Percentiles rank a stretch among this genome's conserved stretches.
These are phyloP conservation scores for Platalea minor DNA, from an alignment of 2,797 vertebrate genomes.

Conservation along the genomic window DNA sequence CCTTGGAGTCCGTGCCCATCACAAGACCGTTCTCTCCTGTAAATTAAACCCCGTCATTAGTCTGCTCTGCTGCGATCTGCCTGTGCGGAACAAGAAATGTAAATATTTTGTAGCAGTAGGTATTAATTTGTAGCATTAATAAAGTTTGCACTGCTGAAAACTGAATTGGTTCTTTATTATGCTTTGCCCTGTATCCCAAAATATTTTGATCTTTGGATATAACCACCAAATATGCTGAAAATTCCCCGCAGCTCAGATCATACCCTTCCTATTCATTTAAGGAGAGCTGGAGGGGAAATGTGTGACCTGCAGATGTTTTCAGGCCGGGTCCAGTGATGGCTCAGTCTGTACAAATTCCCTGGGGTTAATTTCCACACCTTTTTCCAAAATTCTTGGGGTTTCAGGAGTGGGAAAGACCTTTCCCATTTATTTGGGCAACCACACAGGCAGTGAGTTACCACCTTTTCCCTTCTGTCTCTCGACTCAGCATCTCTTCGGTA, in stretches of 20 bases:
- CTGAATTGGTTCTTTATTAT: conserved; percentile 47
- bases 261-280: not conserved
- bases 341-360: not conserved
- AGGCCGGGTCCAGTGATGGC: not conserved
- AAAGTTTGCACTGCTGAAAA: not conserved
- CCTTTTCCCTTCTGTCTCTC: not conserved
- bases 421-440: not conserved
- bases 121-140: conserved; percentile 45
- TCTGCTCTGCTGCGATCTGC: not conserved
- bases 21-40: not conserved
- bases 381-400: not conserved
- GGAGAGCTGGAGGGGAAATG: not conserved
- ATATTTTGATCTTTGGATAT: conserved; percentile 34
- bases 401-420: not conserved
- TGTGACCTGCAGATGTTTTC: not conserved
- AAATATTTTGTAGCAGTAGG: conserved; percentile 36
- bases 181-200: not conserved
- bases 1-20: not conserved
- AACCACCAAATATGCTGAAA: conserved; percentile 43
- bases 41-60: not conserved
- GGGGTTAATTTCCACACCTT: not conserved
- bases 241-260: conserved; percentile 34
- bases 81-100: conserved; percentile 13
- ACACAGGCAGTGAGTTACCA: not conserved
- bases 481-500: not conserved